These are phyloP conservation scores for Theonella swinhoei DNA, from an alignment of 37 sponge, comb jelly and placozoan genomes.

Conservation along the genomic window DNA sequence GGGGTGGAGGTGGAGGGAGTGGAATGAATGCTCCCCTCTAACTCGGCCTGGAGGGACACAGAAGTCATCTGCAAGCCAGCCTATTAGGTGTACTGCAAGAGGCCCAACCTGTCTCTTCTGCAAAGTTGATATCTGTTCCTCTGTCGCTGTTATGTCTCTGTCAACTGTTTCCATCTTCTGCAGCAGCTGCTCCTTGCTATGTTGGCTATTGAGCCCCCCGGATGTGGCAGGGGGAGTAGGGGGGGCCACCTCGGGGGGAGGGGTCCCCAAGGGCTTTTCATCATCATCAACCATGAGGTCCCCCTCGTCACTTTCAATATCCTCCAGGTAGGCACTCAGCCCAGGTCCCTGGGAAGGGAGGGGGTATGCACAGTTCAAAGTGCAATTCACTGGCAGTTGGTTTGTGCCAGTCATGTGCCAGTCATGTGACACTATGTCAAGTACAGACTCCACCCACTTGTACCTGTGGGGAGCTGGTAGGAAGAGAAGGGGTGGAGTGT, in stretches of 20 bases:
- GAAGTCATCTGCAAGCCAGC: not conserved
- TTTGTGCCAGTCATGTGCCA: not conserved
- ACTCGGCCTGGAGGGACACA: constrained; percentile 9
- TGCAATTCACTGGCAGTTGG: not conserved
- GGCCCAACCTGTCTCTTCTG: constrained; percentile 64
- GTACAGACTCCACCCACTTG: constrained; percentile 21
- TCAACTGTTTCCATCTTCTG: constrained; percentile 79
- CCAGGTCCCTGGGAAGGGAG: constrained; percentile 16
- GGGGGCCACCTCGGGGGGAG: not conserved
- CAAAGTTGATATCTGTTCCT: constrained; percentile 45
- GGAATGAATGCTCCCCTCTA: constrained; percentile 34
- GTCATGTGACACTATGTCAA: too few species aligned
- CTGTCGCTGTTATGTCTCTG: constrained; percentile 52
- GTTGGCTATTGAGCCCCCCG: not conserved
- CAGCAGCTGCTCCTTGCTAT: constrained; percentile 78
- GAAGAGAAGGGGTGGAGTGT: too few species aligned
- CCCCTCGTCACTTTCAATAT: constrained; percentile 84
- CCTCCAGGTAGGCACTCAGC: constrained; percentile 71
- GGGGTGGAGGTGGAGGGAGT: constrained; percentile 23
- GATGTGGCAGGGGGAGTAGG: not conserved
- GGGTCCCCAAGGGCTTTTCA: not conserved
- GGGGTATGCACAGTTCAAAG: not conserved
- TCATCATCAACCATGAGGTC: constrained; percentile 29
- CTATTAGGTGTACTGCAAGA: not conserved
- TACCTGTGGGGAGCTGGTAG: not conserved